Base-by-base conservation (phyloP, 2,113 vertebrate species). In the Pristiophorus japonicus region DNA sequence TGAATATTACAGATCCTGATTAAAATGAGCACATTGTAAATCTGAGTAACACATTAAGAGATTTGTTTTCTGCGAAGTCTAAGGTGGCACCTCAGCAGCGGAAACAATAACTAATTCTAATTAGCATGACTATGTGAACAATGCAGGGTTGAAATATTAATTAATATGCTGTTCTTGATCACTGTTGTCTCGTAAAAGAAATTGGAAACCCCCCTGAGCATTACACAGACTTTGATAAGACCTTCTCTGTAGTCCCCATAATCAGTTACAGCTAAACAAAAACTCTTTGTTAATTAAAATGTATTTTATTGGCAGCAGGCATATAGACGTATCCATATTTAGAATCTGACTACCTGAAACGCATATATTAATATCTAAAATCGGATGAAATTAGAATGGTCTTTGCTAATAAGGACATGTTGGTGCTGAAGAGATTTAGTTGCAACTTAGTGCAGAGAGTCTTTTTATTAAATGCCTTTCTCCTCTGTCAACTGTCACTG, bases 401-500 rank as follows among this genome's bases (percentile, higher is more conserved):
- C 4, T 4, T 38, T 45, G 42, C 30, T 66, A 65, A 85, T 95
- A 73, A 45, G 30, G n/a, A 42, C 67, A 91, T 62, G 88, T 59
- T 18, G 38, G 85, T 91, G 67, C 62, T 88, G 95, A 95, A 96
- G 96, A 95, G 94, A 95, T 94, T 96, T 73, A 96, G 95, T 90
- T 95, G 95, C 55, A 96, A 95, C 96, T 96, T 96, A 96, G 96
- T 96, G 97, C 97, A 97, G 97, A 97, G 97, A n/a, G 30, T 62
- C 34, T 97, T 97, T 97, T 97, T 98, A 98, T 97, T 94, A 70
- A 66, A 97, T 96, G 97, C 97, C 97, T 97, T 98, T 96, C 96
- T 96, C 96, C 97, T 97, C 97, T 98, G 97, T 97, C 96, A 97
- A 97, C 97, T 97, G 97, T 97, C 97, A 97, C 97, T 98, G 97